Base-by-base conservation (phyloP, 2,113 vertebrate species). In the Calidris pugnax region DNA sequence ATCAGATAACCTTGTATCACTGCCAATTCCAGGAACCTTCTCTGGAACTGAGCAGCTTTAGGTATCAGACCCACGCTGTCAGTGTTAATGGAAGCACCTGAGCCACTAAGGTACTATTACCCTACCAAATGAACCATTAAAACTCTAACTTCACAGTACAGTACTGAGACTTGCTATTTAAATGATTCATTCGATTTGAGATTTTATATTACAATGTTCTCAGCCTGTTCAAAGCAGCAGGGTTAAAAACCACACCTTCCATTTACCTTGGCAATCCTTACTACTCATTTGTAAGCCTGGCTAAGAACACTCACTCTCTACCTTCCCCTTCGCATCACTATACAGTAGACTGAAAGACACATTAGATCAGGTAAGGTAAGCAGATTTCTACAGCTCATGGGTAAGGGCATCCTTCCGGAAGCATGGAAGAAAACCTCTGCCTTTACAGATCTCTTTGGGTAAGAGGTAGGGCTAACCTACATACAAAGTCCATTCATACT, bases 1-100 rank as follows among this genome's bases (percentile, higher is more conserved):
- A 92, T 93, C 93, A 91, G 76, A 76, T 84, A 93, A 95, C 85
- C 81, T 86, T 63, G 43, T 69, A 81, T 84, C 56, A 30, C 35
- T 78, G 45, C 41, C 62, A 94, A 51, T 67, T 76, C 55, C 47
- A 66, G 60, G 63, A 84, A 85, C 90, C 82, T 95, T 76, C 87
- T 77, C 62, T 64, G 53, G 83, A 95, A 64, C 53, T 60, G 80
- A 89, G 76, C 43, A 95, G 95, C 73, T 85, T 87, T 83, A 64
- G 6, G 7, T 15, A 79, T 21, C 66, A 63, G 59, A 89, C 63
- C 74, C 94, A 86, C 14, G n/a, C 60, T 85, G 59, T 66, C 62
- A 53, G 14, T 62, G 33, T 45, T 96, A 78, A 63, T 60, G 81
- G 78, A 57, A 90, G 59, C 8, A 64, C 41, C 51, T 66, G 50